phyloP scores from a whole-genome alignment of 2,888 invertebrate species.

The Drosophila incognita region DNA sequence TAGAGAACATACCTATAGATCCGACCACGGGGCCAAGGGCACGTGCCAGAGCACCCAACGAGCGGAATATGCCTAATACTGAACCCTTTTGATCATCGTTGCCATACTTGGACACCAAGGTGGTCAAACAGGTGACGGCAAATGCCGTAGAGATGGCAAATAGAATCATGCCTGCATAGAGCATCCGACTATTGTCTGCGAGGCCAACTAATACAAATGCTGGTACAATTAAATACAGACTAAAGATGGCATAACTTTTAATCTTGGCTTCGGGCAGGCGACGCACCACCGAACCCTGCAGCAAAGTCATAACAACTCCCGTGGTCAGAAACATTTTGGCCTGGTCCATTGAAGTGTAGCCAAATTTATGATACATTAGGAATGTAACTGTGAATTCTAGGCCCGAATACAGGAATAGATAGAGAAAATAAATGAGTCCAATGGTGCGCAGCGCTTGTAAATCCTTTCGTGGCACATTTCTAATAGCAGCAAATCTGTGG shows the following conservation, averaged over 20 bases:
- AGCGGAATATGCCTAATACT: conserved; percentile 96
- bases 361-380: conserved; percentile 95
- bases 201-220: conserved; percentile 94
- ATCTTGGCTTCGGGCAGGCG: conserved; percentile 90
- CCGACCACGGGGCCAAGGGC: conserved; percentile 96
- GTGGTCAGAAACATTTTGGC: conserved; percentile 98
- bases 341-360: conserved; percentile 97
- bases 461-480: conserved; percentile 88
- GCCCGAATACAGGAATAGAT: conserved; percentile 97
- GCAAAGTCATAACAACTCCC: conserved; percentile 94
- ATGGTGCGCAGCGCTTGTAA: conserved; percentile 88
- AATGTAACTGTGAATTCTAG: conserved; percentile 99
- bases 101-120: conserved; percentile 94
- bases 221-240: conserved; percentile 93
- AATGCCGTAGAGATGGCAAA: conserved; percentile 96
- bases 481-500: conserved; percentile 88
- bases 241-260: conserved; percentile 89
- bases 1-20: conserved; percentile 88
- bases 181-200: conserved; percentile 87
- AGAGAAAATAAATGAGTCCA: conserved; percentile 94
- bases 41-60: conserved; percentile 96
- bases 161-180: conserved; percentile 93
- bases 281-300: conserved; percentile 96
- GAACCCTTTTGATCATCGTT: conserved; percentile 94
- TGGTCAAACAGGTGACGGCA: conserved; percentile 97